Evolutionary conservation across 1,140 invertebrate genomes (phyloP).

Genomic region (Papilio glaucus): DNA sequence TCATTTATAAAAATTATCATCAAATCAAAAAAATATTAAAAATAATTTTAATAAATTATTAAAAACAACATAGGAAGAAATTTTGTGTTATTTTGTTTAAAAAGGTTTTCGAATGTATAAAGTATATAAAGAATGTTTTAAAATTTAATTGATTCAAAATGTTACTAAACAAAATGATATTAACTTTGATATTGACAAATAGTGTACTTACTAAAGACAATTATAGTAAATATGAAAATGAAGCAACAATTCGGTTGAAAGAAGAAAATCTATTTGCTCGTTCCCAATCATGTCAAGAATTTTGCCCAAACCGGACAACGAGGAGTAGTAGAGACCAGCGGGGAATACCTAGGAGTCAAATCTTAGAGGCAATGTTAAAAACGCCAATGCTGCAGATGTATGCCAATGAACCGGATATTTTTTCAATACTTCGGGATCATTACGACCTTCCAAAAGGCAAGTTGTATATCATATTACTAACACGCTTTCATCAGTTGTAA

Average conservation of each 20-base stretch:
- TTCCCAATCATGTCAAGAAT: conserved; percentile 5
- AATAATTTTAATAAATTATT: too few species aligned
- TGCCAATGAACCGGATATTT: conserved; percentile 50
- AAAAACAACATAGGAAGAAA: too few species aligned
- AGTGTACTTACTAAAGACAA: conserved; percentile 6
- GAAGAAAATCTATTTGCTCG: not conserved
- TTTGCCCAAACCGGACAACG: not conserved
- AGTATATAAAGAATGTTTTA: too few species aligned
- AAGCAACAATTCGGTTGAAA: not conserved
- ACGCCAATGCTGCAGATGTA: conserved; percentile 52
- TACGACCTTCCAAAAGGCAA: conserved; percentile 69
- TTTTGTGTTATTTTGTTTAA: too few species aligned
- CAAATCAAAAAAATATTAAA: too few species aligned
- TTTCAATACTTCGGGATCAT: conserved; percentile 60
- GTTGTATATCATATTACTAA: not conserved
- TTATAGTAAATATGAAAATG: not conserved
- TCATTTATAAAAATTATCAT: too few species aligned
- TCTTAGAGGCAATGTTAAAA: conserved; percentile 63
- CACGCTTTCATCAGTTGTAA: too few species aligned
- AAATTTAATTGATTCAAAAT: not conserved
- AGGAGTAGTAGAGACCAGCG: conserved; percentile 31
- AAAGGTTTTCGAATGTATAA: not conserved
- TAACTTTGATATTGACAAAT: not conserved
- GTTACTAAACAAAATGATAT: not conserved
- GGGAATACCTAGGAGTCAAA: conserved; percentile 44